Evolutionary conservation across 2,797 vertebrate genomes (phyloP), one percentile per base, ranked within the genome.

Genomic region (Manis crassicaudata): DNA sequence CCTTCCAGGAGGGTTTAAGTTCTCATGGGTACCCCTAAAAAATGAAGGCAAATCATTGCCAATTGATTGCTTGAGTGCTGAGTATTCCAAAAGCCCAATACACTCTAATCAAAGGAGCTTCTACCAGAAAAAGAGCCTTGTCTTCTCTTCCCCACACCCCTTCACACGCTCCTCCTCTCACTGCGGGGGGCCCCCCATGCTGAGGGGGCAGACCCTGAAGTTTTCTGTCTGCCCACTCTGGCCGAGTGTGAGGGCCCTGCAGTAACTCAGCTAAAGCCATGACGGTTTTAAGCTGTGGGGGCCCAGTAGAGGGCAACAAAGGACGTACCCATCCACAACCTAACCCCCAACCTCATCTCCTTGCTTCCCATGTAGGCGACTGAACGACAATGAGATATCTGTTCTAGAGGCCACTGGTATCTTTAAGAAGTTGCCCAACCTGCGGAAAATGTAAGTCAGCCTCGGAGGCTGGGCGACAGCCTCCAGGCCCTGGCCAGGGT

Each of bases 311-410:
- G 50, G 21, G 37, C 1, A 0, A 12, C 2, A 0, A 18, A 29
- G 37, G 37, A 11, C 27, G 32, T 1, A 0, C 32, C 43, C 23
- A 10, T 17, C 87, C 37, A 32, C 37, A 5, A 70, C 92, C 92
- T 93, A 13, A 91, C 25, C 70, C 25, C 5, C 35, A 1, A 2
- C 8, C n/a, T 32, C 14, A 0, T 83, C 54, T 3, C n/a, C 88
- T 96, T 67, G 20, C 77, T 88, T 76, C 85, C 50, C 27, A 0
- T 1, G 54, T 85, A 99, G 99, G 98, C 99, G 99, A 94, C 98
- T 99, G 98, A 99, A 99, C n/a, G 99, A 99, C 99, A 99, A 99
- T 88, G 99, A 99, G 72, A 99, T 99, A 98, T 98, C 99, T 37
- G 86, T 99, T 63, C 98, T 99, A 97, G 99, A 99, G 97, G 98